Conservation (phyloP, 1,140 invertebrate genomes). For the Danaus plexippus region DNA sequence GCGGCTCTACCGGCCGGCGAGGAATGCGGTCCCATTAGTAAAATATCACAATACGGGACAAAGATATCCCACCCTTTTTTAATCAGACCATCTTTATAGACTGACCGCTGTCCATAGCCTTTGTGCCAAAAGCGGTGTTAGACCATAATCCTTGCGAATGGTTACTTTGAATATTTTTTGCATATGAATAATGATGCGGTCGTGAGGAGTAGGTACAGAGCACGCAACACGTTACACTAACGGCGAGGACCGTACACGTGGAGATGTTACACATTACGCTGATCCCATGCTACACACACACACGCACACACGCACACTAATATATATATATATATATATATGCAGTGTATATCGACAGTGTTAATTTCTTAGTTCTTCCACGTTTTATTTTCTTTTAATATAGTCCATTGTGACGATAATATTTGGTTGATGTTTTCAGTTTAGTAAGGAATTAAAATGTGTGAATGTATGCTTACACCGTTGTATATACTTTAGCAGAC, state of each 20-base stretch:
- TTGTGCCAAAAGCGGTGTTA: conserved; percentile 52
- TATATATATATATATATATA: no score
- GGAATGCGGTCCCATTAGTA: conserved; percentile 68
- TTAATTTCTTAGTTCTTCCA: no score
- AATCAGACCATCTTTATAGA: conserved; percentile 66
- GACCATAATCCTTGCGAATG: conserved; percentile 61
- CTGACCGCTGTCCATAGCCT: conserved; percentile 54
- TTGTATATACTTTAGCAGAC: no score
- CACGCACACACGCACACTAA: no score
- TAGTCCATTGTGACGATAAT: no score
- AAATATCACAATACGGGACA: conserved; percentile 56
- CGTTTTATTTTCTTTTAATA: no score
- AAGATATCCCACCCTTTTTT: conserved; percentile 45
- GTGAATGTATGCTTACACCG: no score
- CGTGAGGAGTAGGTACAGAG: conserved; percentile 9
- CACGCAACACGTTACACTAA: conserved; percentile 30
- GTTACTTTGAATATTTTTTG: conserved; percentile 49
- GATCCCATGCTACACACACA: no score
- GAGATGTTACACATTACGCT: conserved; percentile 2
- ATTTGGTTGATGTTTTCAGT: no score
- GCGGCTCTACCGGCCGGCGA: conserved; percentile 52
- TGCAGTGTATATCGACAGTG: no score
- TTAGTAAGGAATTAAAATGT: no score
- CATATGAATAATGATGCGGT: conserved; percentile 52
- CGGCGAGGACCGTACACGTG: conserved; percentile 18